A percentile compares a stretch with the other conserved stretches of the same genome.
Evolutionary conservation across 2,888 invertebrate species (phyloP).

Genomic region (Cerceris ruficornis): DNA sequence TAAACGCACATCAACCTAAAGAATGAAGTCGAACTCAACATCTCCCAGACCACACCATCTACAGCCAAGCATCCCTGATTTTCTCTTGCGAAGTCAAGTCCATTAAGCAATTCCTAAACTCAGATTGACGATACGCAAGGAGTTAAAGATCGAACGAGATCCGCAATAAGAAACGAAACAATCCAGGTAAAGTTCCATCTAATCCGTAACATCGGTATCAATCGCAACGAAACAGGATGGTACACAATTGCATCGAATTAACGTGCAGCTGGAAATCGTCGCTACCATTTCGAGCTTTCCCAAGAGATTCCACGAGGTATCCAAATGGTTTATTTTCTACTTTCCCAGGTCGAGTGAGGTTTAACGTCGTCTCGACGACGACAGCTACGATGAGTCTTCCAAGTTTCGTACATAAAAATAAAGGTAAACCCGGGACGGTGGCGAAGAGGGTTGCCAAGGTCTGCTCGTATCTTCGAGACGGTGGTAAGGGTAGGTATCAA

Average conservation of each 20-base stretch:
- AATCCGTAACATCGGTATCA: conserved; percentile 1
- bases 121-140: too few species aligned
- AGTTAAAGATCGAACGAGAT: background rate
- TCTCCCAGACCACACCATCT: too few species aligned
- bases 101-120: too few species aligned
- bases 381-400: conserved; percentile 23
- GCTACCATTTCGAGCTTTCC: conserved; percentile 1
- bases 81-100: too few species aligned
- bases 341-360: conserved; percentile 19
- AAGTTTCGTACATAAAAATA: conserved; percentile 67
- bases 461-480: conserved; percentile 52
- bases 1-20: too few species aligned
- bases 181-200: background rate
- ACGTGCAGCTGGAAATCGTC: conserved; percentile 15
- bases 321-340: conserved; percentile 23
- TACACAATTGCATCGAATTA: conserved; percentile 21
- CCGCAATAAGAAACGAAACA: background rate
- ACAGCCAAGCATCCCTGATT: too few species aligned
- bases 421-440: conserved; percentile 55
- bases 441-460: conserved; percentile 8
- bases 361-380: conserved; percentile 39
- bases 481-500: conserved; percentile 44
- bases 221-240: conserved; percentile 3
- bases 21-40: too few species aligned
- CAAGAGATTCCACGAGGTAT: background rate